A percentile compares a stretch with the other conserved stretches of the same genome.
Conservation (phyloP, 2,888 invertebrate species). For the Apodemia mormo region DNA sequence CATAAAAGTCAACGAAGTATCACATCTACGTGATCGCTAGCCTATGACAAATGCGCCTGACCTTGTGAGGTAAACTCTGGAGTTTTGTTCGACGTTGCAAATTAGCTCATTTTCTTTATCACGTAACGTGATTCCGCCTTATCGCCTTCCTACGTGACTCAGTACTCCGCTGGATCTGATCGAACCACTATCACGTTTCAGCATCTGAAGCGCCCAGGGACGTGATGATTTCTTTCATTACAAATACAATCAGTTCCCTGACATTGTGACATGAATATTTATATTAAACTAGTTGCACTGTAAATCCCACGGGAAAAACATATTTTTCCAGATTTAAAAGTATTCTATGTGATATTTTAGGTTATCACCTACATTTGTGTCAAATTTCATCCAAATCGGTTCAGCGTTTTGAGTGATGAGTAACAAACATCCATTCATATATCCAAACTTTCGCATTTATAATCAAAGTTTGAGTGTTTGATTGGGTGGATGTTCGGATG, state of each 20-base stretch:
- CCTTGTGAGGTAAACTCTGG: constrained; percentile 70
- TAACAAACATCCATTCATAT: too few species aligned
- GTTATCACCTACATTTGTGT: too few species aligned
- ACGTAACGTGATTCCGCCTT: constrained; percentile 32
- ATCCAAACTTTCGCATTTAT: too few species aligned
- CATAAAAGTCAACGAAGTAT: not conserved
- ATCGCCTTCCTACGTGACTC: constrained; percentile 12
- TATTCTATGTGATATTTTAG: too few species aligned
- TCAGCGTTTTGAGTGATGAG: too few species aligned
- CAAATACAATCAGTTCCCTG: not conserved
- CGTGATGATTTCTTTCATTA: constrained; percentile 10
- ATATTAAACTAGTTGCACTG: too few species aligned
- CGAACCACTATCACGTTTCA: constrained; percentile 12
- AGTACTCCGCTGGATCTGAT: not conserved
- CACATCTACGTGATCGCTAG: constrained; percentile 13
- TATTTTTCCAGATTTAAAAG: too few species aligned
- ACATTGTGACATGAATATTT: too few species aligned
- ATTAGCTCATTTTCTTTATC: constrained; percentile 52
- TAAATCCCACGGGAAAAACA: too few species aligned
- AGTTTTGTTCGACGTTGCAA: constrained; percentile 53
- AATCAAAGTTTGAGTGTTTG: too few species aligned
- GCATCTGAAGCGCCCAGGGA: not conserved
- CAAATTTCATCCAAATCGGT: too few species aligned
- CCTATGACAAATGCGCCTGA: constrained; percentile 52
- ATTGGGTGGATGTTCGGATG: too few species aligned